phyloP scores from a whole-genome alignment of 92 coral and sea anemone genomes.

The Parazoanthus swiftii region DNA sequence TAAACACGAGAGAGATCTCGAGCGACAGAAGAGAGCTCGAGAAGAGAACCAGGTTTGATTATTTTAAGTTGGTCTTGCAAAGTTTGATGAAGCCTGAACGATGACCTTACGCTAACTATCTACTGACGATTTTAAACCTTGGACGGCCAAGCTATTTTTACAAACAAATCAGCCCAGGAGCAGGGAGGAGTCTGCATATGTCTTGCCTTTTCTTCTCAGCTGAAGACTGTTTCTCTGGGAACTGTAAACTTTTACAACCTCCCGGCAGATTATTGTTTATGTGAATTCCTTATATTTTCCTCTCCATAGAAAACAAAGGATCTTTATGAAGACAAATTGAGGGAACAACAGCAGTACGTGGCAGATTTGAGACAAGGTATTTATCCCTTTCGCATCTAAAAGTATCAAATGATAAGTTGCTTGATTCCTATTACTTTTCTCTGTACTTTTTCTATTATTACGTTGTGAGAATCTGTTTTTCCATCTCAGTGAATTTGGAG shows the following conservation, averaged over 20 bases:
- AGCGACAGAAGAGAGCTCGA: slow-evolving; percentile 65
- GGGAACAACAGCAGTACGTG: slow-evolving; percentile 80
- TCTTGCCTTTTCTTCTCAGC: too few species aligned
- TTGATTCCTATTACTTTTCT: too few species aligned
- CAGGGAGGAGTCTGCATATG: too few species aligned
- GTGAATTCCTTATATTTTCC: background rate
- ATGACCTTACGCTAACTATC: background rate
- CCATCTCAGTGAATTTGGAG: too few species aligned
- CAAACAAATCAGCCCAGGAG: background rate
- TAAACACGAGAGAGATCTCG: slow-evolving; percentile 85
- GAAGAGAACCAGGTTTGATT: slow-evolving; percentile 79
- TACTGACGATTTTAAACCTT: too few species aligned
- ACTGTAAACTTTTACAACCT: background rate
- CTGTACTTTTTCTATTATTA: too few species aligned
- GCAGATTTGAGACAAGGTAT: slow-evolving; percentile 81
- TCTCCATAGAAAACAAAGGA: slow-evolving; percentile 60
- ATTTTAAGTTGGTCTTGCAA: background rate
- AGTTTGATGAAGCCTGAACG: background rate
- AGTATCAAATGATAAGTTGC: too few species aligned
- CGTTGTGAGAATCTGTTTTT: too few species aligned
- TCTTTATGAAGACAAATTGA: slow-evolving; percentile 65
- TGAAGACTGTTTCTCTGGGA: too few species aligned
- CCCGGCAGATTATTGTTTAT: background rate
- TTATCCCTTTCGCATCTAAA: background rate
- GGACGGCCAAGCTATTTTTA: too few species aligned